These are phyloP conservation scores for Lemur catta DNA, from an alignment of 2,797 vertebrate genomes.

Conservation along the genomic window DNA sequence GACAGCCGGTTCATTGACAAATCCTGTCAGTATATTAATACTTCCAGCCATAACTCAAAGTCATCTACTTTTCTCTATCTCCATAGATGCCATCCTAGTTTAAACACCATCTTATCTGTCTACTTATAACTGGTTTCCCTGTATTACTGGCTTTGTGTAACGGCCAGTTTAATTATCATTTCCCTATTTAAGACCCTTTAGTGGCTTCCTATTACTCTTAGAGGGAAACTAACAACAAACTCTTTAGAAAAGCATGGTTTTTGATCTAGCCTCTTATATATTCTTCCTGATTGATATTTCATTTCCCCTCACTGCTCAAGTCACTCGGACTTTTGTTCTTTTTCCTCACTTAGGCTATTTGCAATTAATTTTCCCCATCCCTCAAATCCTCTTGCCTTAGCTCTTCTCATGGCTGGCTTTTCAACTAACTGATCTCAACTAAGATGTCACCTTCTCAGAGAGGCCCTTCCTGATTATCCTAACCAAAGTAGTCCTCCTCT, in stretches of 20 bases:
- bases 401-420: neutral
- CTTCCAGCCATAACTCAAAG: neutral
- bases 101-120: neutral
- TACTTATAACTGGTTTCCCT: neutral
- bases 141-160: neutral
- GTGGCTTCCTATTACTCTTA: neutral
- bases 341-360: neutral
- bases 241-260: neutral
- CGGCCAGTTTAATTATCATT: neutral
- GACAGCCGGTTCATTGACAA: neutral
- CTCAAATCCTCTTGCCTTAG: neutral
- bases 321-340: neutral
- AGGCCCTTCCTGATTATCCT: neutral
- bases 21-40: neutral
- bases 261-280: neutral
- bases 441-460: neutral
- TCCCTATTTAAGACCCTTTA: neutral
- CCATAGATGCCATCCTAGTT: neutral
- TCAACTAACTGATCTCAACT: neutral
- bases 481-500: neutral
- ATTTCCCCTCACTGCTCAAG: neutral
- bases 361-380: neutral
- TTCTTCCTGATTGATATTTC: neutral
- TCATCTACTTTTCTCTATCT: neutral
- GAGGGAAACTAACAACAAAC: neutral